Conservation (phyloP, 2,113 vertebrate species). For the Alethe diademata region DNA sequence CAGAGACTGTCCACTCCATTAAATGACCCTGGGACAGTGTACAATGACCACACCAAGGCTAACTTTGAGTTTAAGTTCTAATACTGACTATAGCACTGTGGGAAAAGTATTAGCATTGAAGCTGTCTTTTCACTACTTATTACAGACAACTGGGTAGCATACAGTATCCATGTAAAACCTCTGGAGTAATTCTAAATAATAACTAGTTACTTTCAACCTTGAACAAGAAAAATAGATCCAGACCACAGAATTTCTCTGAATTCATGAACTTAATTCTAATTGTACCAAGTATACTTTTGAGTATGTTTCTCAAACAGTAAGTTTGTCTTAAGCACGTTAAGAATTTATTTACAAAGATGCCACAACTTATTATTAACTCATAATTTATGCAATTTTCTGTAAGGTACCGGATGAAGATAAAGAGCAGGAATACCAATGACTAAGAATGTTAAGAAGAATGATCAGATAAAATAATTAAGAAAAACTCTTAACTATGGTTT, state of each 20-base stretch:
- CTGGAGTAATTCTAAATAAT: not conserved
- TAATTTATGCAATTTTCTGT: not conserved
- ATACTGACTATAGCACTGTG: not conserved
- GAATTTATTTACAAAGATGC: not conserved
- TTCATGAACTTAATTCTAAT: not conserved
- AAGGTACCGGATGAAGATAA: not conserved
- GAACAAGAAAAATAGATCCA: not conserved
- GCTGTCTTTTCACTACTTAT: not conserved
- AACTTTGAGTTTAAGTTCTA: not conserved
- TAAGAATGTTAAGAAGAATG: not conserved
- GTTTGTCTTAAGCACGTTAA: not conserved
- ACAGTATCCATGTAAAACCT: rapidly evolving
- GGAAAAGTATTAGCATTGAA: not conserved
- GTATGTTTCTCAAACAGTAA: not conserved
- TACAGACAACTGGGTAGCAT: not conserved
- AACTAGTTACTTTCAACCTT: not conserved
- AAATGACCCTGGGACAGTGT: not conserved
- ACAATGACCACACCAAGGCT: not conserved
- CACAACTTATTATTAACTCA: no score
- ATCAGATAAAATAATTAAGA: not conserved
- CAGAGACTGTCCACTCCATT: not conserved
- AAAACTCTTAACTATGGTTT: not conserved
- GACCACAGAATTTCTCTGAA: not conserved
- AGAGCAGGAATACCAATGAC: not conserved
- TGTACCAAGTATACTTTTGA: not conserved